A percentile compares a stretch with the other conserved stretches of the same genome.
Conservation (phyloP, 2,888 invertebrate genomes). For the Cosmorhoe ocellata region DNA sequence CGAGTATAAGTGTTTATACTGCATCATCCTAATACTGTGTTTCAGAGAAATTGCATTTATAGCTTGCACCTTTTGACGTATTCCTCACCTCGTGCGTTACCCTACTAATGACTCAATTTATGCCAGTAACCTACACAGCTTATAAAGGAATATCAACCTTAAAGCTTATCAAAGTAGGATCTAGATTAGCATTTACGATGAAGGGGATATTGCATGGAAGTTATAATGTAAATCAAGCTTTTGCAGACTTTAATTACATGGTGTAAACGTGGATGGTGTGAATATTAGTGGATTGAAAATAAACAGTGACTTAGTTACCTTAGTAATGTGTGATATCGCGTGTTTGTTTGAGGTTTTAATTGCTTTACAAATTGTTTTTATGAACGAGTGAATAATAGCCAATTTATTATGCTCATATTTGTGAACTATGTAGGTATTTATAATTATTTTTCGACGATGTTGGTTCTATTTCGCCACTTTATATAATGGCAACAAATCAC, state of each 20-base stretch:
- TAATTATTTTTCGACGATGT: too few relatives aligned
- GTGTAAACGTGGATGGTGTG: constrained; percentile 56
- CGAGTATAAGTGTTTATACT: background rate
- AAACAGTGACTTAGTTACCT: background rate
- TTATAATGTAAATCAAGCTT: constrained; percentile 55
- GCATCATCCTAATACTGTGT: constrained; percentile 23
- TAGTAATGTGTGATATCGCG: background rate
- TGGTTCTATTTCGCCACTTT: too few relatives aligned
- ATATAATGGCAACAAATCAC: too few relatives aligned
- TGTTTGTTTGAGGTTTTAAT: constrained; percentile 5
- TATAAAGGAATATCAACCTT: constrained; percentile 17
- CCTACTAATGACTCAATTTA: constrained; percentile 71
- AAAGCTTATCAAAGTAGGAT: background rate
- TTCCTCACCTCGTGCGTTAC: constrained; percentile 63
- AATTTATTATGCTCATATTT: too few relatives aligned
- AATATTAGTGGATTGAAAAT: constrained; percentile 44
- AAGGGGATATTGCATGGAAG: constrained; percentile 46
- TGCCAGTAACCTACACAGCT: constrained; percentile 31
- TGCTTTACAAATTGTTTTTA: background rate
- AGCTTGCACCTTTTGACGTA: constrained; percentile 64
- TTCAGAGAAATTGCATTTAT: constrained; percentile 67
- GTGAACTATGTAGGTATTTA: too few relatives aligned
- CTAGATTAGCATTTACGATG: background rate
- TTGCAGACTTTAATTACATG: constrained; percentile 58
- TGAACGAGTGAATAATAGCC: too few relatives aligned